phyloP scores from a whole-genome alignment of 2,113 vertebrate species.

The Scalopus aquaticus region DNA sequence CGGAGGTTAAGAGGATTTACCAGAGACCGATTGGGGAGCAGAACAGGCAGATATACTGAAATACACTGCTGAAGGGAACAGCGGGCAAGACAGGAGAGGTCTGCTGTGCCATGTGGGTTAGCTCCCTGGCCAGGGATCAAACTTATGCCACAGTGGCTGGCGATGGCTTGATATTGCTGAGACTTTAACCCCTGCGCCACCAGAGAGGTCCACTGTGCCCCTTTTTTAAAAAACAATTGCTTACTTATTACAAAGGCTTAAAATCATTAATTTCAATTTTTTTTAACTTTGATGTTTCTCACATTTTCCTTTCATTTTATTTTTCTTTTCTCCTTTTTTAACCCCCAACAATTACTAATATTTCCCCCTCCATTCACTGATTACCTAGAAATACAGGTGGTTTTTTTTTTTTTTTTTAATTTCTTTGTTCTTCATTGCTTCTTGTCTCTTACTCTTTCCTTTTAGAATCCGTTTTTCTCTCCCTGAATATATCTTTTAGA shows the following conservation, averaged over 20 bases:
- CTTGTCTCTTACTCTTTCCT: neutral
- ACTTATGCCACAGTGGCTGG: too few relatives aligned
- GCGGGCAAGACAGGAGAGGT: too few relatives aligned
- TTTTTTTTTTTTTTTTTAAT: neutral
- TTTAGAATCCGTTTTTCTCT: neutral
- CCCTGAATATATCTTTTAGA: neutral
- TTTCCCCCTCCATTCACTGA: neutral
- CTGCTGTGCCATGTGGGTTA: too few relatives aligned
- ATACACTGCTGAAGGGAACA: too few relatives aligned
- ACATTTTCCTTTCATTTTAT: neutral
- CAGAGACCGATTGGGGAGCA: too few relatives aligned
- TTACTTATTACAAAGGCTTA: neutral
- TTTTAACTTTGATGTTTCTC: neutral
- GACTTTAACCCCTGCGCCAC: too few relatives aligned
- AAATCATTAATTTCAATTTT: neutral
- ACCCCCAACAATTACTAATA: neutral
- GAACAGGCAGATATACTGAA: too few relatives aligned
- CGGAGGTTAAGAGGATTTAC: too few relatives aligned
- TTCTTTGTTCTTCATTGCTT: neutral
- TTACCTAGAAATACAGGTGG: neutral
- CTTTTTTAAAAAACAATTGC: neutral
- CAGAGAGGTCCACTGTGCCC: too few relatives aligned
- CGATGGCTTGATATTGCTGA: too few relatives aligned
- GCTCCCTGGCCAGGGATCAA: too few relatives aligned
- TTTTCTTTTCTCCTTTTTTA: neutral